Evolutionary conservation across 1,140 invertebrate genomes (phyloP).

Genomic region (Drosophila bipectinata): DNA sequence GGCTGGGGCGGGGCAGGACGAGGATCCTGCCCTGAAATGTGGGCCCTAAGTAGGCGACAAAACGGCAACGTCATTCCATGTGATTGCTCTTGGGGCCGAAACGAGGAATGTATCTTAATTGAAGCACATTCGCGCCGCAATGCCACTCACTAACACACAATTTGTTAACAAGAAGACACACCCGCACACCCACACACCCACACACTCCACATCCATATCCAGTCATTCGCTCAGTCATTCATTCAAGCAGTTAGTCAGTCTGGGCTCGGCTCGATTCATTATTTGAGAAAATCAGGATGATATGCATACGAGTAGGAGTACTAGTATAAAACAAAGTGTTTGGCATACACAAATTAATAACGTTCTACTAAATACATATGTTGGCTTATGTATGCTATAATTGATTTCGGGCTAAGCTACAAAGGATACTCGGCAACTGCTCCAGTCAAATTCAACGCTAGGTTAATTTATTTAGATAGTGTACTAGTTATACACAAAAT

Average conservation of each 20-base stretch:
- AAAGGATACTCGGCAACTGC: conserved; percentile 29
- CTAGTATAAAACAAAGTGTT: conserved; percentile 45
- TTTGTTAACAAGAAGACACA: conserved; percentile 4
- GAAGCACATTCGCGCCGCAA: conserved; percentile 19
- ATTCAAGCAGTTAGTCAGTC: not conserved
- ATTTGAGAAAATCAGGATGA: conserved; percentile 36
- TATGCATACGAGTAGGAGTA: conserved; percentile 10
- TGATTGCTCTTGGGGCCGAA: conserved; percentile 40
- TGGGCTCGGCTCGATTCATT: conserved; percentile 5
- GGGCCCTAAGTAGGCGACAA: conserved; percentile 50
- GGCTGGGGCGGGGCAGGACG: conserved; percentile 1
- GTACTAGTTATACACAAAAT: conserved; percentile 56
- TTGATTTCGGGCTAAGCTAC: conserved; percentile 47
- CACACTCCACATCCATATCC: too few relatives aligned
- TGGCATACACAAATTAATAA: conserved; percentile 71
- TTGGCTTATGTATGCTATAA: conserved; percentile 38
- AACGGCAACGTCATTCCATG: conserved; percentile 59
- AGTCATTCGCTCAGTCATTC: not conserved
- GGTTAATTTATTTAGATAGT: conserved; percentile 31
- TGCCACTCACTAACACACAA: conserved; percentile 4
- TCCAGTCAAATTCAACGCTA: conserved; percentile 46
- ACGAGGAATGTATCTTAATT: conserved; percentile 21
- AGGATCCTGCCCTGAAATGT: conserved; percentile 23
- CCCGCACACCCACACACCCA: not conserved
- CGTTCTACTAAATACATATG: conserved; percentile 56